These are phyloP conservation scores for Anniella stebbinsi DNA, from an alignment of 2,797 vertebrate genomes.

Conservation along the genomic window DNA sequence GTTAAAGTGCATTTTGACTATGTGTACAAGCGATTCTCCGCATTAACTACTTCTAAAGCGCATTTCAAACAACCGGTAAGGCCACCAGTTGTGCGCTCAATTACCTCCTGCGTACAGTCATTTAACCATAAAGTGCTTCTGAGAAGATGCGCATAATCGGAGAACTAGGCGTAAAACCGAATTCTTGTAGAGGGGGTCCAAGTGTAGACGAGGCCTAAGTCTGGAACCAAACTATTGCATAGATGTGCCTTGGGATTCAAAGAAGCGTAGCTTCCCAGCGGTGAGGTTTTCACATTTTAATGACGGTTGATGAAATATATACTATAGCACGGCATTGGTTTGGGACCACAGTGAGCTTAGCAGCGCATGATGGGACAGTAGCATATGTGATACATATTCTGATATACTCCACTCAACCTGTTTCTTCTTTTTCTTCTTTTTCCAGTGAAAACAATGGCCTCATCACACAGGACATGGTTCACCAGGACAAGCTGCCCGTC, in stretches of 20 bases:
- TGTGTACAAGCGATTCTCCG: no score
- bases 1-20: no score
- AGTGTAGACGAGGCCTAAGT: no score
- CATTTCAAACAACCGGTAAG: no score
- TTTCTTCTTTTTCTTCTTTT: conserved; percentile 38
- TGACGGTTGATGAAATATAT: neutral
- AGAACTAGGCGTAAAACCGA: no score
- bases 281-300: neutral
- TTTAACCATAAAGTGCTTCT: no score
- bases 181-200: no score
- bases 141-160: no score
- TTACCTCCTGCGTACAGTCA: no score
- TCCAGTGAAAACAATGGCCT: conserved; percentile 68
- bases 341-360: neutral
- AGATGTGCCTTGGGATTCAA: neutral
- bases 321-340: neutral
- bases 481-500: conserved; percentile 76
- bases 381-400: neutral
- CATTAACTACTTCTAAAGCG: no score
- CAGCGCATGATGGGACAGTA: neutral
- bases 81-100: no score
- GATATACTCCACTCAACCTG: neutral
- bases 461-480: conserved; percentile 59
- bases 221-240: neutral
- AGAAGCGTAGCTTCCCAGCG: neutral